Base-by-base conservation (phyloP, 2,797 vertebrate genomes). In the Lepus oiostolus region DNA sequence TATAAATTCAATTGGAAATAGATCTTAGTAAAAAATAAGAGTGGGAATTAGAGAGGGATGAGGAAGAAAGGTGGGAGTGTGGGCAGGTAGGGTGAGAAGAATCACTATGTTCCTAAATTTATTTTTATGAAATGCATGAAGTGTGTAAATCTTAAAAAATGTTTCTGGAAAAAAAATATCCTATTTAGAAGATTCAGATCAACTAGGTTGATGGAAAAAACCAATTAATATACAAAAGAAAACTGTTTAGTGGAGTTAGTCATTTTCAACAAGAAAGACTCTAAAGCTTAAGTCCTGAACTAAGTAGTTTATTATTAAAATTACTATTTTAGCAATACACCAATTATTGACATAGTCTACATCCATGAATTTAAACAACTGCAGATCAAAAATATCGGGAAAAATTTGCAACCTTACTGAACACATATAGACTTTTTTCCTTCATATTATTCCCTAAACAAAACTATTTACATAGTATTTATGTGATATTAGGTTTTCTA, bases 151-250 rank as follows among this genome's bases (percentile, higher is more conserved):
- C 38, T 42, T 42, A 42, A 42, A 42, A 42, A 42, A 42, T 42
- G 38, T 42, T 42, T 42, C 38, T 42, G 38, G 38, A 42, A 42
- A 42, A 38, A 42, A 76, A 52, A 60, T 30, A 80, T 80, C 21
- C 52, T 80, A 30, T 11, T 26, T 88, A 42, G 30, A 42, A 17
- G 28, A 83, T 12, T 60, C 74, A 38, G 94, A 85, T 70, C 35
- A 35, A 97, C 94, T 95, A 94, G 93, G 52, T 16, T 92, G 58
- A 38, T 67, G 24, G n/a, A 85, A 76, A 38, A 42, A 42, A 42
- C 38, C 3, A 82, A 71, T 35, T 62, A 85, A 28, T 80, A 24
- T 28, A 28, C 4, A 84, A 71, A 17, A 95, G 63, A 67, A 87
- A 68, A 83, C 14, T 72, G 22, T 72, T 42, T 38, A 83, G 19